These are phyloP conservation scores for Pseudois nayaur DNA, from an alignment of 2,113 vertebrate species.

Conservation along the genomic window DNA sequence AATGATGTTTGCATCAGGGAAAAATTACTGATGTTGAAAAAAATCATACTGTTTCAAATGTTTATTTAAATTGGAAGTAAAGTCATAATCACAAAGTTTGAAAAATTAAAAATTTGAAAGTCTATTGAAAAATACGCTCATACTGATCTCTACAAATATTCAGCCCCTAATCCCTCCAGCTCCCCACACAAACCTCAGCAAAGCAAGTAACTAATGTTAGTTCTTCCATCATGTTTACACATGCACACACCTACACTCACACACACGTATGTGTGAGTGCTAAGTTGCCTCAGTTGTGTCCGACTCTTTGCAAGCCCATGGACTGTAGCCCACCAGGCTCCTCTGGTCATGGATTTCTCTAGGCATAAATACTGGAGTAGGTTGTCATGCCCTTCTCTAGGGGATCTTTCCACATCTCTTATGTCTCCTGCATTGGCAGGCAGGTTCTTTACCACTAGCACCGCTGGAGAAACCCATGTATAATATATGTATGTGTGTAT, in stretches of 20 bases:
- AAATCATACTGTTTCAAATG: background rate
- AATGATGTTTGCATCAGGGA: background rate
- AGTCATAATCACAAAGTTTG: background rate
- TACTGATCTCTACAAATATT: background rate
- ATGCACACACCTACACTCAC: background rate
- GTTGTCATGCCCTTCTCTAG: background rate
- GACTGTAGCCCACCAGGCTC: background rate
- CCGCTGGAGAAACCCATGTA: background rate
- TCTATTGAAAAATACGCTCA: background rate
- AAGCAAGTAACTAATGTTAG: background rate
- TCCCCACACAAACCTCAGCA: background rate
- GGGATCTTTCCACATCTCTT: background rate
- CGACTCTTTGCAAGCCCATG: background rate
- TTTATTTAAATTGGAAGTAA: background rate
- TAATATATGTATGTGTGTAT: background rate
- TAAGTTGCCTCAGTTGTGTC: background rate
- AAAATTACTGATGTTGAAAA: background rate
- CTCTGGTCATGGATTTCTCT: background rate
- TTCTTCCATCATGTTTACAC: background rate
- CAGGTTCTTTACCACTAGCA: background rate
- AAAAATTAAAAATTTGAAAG: background rate
- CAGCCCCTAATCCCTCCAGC: background rate
- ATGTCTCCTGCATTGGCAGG: background rate
- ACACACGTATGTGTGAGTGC: background rate
- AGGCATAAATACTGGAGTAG: background rate